Conservation (phyloP, 2,888 invertebrate species). For the Omphaloscelis lunosa region DNA sequence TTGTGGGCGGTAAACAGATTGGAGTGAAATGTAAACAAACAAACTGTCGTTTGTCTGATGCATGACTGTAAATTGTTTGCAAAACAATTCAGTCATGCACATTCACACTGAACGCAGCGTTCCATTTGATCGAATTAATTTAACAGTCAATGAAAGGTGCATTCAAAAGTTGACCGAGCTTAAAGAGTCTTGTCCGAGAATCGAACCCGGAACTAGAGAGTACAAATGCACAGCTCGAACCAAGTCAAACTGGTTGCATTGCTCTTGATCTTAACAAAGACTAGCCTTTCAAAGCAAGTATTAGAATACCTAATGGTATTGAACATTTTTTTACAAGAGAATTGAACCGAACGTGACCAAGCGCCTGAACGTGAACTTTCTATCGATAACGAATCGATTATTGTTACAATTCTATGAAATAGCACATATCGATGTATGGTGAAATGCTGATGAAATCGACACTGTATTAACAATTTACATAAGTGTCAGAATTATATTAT, state of each 20-base stretch:
- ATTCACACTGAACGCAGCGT: neutral
- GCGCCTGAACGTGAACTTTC: constrained; percentile 67
- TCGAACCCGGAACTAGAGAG: constrained; percentile 73
- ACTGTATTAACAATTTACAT: constrained; percentile 51
- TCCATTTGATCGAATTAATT: constrained; percentile 23
- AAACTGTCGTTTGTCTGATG: constrained; percentile 23
- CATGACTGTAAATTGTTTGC: constrained; percentile 8
- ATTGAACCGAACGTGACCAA: constrained; percentile 66
- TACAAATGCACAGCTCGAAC: constrained; percentile 64
- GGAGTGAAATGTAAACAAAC: constrained; percentile 57
- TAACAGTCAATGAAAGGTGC: constrained; percentile 29
- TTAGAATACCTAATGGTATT: constrained; percentile 50
- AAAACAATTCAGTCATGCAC: constrained; percentile 18
- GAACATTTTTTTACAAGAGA: constrained; percentile 58
- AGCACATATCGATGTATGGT: constrained; percentile 68
- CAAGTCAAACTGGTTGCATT: constrained; percentile 70
- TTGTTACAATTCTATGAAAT: constrained; percentile 67
- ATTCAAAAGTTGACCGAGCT: constrained; percentile 27
- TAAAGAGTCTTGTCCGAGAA: constrained; percentile 42
- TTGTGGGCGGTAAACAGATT: constrained; percentile 35
- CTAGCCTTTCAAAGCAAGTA: constrained; percentile 63
- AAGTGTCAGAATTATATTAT: constrained; percentile 59
- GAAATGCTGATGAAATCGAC: constrained; percentile 73
- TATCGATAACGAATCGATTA: constrained; percentile 68
- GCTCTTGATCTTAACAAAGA: constrained; percentile 69